Evolutionary conservation across 2,113 vertebrate species (phyloP).

Genomic region (Gallinago paraguaiae): DNA sequence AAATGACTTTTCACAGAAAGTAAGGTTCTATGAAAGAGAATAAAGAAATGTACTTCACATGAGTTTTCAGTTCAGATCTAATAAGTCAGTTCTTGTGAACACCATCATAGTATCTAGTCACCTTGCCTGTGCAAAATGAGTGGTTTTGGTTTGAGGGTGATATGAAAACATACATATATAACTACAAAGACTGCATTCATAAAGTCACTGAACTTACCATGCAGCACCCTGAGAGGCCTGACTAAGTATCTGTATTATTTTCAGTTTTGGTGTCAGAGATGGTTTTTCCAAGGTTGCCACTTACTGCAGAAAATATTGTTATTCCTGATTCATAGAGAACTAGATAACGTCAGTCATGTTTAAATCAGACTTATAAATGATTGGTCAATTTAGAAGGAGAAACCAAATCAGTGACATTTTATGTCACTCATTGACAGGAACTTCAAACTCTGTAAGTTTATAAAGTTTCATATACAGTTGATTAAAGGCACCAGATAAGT

Average conservation of each 20-base stretch:
- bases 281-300: not conserved
- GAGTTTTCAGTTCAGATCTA: not conserved
- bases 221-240: not conserved
- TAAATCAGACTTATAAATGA: not conserved
- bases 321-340: not conserved
- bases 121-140: not conserved
- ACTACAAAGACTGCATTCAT: not conserved
- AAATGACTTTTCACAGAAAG: not conserved
- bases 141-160: not conserved
- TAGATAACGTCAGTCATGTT: not conserved
- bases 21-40: not conserved
- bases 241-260: not conserved
- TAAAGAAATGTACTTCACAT: not conserved
- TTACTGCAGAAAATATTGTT: not conserved
- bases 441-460: too few species aligned
- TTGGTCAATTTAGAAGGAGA: fast-evolving
- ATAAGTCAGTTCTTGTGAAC: not conserved
- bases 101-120: not conserved
- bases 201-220: not conserved
- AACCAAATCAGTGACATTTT: not conserved
- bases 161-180: not conserved
- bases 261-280: not conserved
- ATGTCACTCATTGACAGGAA: too few species aligned
- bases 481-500: too few species aligned
- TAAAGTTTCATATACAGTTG: too few species aligned